Percentiles rank a stretch among this genome's conserved stretches.
These are phyloP conservation scores for Nineta flava DNA, from an alignment of 2,888 invertebrate genomes.

Conservation along the genomic window DNA sequence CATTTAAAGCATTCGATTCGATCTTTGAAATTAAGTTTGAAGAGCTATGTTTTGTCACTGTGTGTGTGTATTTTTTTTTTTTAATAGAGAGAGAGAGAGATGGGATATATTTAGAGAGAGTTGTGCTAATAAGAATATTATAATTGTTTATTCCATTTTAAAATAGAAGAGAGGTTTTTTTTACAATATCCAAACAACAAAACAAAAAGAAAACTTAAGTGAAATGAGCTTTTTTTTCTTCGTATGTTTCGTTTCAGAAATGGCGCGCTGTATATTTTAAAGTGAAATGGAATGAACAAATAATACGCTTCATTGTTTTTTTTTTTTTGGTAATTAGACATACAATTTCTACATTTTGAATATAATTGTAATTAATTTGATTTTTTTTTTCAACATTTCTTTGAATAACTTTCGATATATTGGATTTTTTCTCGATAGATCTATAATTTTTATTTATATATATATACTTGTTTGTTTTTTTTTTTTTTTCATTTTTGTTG, in stretches of 20 bases:
- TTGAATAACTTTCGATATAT: constrained; percentile 5
- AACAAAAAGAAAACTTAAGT: too few species aligned
- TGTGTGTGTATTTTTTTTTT: too few species aligned
- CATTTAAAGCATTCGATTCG: not conserved
- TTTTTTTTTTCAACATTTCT: constrained; percentile 1
- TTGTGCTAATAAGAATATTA: not conserved
- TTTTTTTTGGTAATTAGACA: constrained; percentile 2
- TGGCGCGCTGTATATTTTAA: too few species aligned
- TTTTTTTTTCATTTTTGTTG: not conserved
- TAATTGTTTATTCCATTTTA: not conserved
- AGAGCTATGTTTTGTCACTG: not conserved
- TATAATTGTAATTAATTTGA: constrained; percentile 1
- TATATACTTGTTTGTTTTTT: not conserved
- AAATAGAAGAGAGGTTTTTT: not conserved
- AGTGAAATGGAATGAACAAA: not conserved
- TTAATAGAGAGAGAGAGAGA: not conserved
- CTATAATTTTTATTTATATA: not conserved
- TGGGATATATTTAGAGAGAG: not conserved
- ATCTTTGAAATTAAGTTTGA: not conserved
- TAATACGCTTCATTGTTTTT: not conserved
- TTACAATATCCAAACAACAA: too few species aligned
- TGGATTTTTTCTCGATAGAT: constrained; percentile 2
- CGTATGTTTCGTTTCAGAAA: too few species aligned
- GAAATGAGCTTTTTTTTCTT: too few species aligned
- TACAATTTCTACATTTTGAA: constrained; percentile 2